phyloP scores from a whole-genome alignment of 2,797 vertebrate genomes.

The Arrhamphus sclerolepis region DNA sequence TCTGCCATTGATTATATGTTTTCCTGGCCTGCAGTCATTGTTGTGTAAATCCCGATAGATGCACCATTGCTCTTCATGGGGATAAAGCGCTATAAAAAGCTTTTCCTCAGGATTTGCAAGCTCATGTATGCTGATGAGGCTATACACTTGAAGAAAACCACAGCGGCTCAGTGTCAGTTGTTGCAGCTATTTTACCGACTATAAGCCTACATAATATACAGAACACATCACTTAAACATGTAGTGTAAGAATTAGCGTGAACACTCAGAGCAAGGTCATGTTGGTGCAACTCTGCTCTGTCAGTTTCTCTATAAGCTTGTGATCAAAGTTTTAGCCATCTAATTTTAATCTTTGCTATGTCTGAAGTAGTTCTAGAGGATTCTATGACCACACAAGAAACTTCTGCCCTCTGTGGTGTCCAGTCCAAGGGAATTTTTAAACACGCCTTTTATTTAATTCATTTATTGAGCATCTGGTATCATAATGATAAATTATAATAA shows the following conservation, averaged over 20 bases:
- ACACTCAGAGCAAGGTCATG: not conserved
- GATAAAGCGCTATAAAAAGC: constrained; percentile 24
- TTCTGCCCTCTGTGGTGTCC: no score
- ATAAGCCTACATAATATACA: not conserved
- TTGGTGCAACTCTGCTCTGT: no score
- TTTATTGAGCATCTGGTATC: no score
- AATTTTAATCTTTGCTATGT: no score
- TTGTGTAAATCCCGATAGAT: constrained; percentile 29
- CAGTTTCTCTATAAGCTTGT: not conserved
- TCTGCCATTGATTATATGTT: constrained; percentile 34
- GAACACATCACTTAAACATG: not conserved
- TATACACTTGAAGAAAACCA: constrained; percentile 16
- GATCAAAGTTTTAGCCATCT: no score
- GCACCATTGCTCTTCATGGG: constrained; percentile 12
- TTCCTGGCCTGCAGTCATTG: constrained; percentile 26
- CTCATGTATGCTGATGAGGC: constrained; percentile 17
- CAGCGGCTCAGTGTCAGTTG: constrained; percentile 19
- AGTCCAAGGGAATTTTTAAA: no score
- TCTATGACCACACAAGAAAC: no score
- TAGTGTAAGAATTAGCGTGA: not conserved
- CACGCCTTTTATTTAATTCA: no score
- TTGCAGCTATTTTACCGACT: not conserved
- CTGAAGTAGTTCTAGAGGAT: no score
- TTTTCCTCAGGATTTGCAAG: constrained; percentile 27
- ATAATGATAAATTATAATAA: no score